Evolutionary conservation across 2,113 vertebrate species (phyloP).

Genomic region (Pitta sordida): DNA sequence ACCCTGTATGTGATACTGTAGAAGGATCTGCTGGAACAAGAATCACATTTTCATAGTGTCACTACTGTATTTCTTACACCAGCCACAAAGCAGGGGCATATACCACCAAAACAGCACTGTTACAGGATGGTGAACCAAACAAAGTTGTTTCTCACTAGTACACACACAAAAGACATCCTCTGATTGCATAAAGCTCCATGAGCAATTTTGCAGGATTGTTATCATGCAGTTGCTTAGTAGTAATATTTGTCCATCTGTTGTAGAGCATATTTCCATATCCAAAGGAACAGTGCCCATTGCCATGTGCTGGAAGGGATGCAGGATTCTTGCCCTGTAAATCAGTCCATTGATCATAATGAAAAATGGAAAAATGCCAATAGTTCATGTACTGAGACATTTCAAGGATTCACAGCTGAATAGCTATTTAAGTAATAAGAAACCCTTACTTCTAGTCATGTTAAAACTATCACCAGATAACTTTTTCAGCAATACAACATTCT

Average conservation of each 20-base stretch:
- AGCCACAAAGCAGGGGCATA: not conserved
- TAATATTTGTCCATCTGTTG: conserved; percentile 37
- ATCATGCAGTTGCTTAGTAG: not conserved
- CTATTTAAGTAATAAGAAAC: conserved; percentile 25
- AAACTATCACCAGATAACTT: conserved; percentile 45
- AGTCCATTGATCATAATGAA: conserved; percentile 56
- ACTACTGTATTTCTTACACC: not conserved
- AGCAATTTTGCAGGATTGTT: not conserved
- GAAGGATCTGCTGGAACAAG: not conserved
- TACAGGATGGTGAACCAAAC: not conserved
- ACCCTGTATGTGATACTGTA: rapidly evolving
- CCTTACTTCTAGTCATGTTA: conserved; percentile 34
- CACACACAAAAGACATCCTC: not conserved
- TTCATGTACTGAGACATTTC: conserved; percentile 23
- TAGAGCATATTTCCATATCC: not conserved
- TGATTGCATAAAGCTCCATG: not conserved
- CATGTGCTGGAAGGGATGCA: not conserved
- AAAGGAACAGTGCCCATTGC: not conserved
- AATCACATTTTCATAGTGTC: not conserved
- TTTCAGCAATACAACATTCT: not conserved
- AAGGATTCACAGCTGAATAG: conserved; percentile 48
- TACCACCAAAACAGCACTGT: not conserved
- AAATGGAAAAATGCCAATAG: conserved; percentile 63
- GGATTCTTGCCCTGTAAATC: conserved; percentile 41
- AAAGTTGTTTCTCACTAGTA: not conserved